Evolutionary conservation across 2,797 vertebrate species (phyloP).

Genomic region (Micromesistius poutassou): DNA sequence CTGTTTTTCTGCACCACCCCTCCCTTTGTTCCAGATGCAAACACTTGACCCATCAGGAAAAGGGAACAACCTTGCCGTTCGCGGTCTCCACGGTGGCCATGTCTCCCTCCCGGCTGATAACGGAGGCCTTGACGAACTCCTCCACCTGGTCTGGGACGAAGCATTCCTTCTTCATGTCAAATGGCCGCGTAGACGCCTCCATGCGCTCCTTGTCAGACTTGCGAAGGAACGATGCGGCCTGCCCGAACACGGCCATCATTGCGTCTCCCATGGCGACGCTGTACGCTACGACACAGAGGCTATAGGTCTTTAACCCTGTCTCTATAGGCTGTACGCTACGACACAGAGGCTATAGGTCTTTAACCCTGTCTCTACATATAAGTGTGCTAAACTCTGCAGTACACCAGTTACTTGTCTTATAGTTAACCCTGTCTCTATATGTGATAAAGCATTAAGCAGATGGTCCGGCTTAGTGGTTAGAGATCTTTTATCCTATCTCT

Average conservation of each 20-base stretch:
- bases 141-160: slow-evolving; percentile 84
- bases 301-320: too few species aligned
- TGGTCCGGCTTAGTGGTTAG: neutral
- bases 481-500: neutral
- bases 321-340: too few species aligned
- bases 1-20: neutral
- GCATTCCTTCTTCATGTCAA: slow-evolving; percentile 89
- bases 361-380: neutral
- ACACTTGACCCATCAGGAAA: neutral
- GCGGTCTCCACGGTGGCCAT: slow-evolving; percentile 84
- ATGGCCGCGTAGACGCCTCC: slow-evolving; percentile 81
- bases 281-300: neutral
- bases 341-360: too few species aligned
- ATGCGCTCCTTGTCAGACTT: slow-evolving; percentile 85
- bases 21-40: neutral
- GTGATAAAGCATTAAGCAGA: neutral
- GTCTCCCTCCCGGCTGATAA: slow-evolving; percentile 79
- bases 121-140: slow-evolving; percentile 83
- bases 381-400: neutral
- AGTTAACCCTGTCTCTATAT: neutral
- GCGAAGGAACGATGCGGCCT: slow-evolving; percentile 79
- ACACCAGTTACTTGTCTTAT: neutral
- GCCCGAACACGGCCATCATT: slow-evolving; percentile 79
- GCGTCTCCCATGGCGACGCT: slow-evolving; percentile 74
- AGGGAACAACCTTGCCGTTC: slow-evolving; percentile 73